A percentile compares a stretch with the other conserved stretches of the same genome.
Evolutionary conservation across 2,797 vertebrate species (phyloP).

Genomic region (Adrianichthys oophorus): DNA sequence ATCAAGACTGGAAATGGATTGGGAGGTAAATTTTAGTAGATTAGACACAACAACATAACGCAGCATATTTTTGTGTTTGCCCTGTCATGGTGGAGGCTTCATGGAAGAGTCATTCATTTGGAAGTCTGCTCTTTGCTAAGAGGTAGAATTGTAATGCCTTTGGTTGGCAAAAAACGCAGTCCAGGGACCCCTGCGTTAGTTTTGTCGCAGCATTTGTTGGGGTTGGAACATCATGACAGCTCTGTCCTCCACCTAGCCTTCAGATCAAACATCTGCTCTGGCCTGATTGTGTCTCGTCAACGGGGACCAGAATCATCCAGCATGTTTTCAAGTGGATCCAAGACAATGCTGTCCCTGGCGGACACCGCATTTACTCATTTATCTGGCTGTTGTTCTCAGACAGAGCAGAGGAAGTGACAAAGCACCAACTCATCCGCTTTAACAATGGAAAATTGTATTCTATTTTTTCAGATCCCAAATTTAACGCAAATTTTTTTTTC

Average conservation of each 20-base stretch:
- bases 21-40: too few species aligned
- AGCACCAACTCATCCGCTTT: conserved; percentile 8
- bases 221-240: conserved; percentile 67
- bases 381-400: conserved; percentile 21
- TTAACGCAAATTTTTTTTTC: conserved; percentile 25
- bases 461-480: conserved; percentile 22
- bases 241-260: conserved; percentile 50
- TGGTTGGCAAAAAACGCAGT: conserved; percentile 29
- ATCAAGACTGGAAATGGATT: too few species aligned
- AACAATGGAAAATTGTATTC: conserved; percentile 29
- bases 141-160: conserved; percentile 31
- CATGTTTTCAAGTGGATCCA: conserved; percentile 70
- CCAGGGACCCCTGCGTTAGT: conserved; percentile 55
- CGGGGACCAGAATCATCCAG: conserved; percentile 56
- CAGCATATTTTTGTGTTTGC: background rate
- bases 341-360: conserved; percentile 41
- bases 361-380: conserved; percentile 30
- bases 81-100: background rate
- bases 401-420: background rate
- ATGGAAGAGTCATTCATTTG: background rate
- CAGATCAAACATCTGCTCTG: conserved; percentile 74
- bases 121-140: conserved; percentile 10
- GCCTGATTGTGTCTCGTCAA: conserved; percentile 68
- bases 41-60: background rate
- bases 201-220: conserved; percentile 50